A percentile compares a stretch with the other conserved stretches of the same genome.
Evolutionary conservation across 1,140 invertebrate genomes (phyloP).

Genomic region (Megalonaias nervosa): DNA sequence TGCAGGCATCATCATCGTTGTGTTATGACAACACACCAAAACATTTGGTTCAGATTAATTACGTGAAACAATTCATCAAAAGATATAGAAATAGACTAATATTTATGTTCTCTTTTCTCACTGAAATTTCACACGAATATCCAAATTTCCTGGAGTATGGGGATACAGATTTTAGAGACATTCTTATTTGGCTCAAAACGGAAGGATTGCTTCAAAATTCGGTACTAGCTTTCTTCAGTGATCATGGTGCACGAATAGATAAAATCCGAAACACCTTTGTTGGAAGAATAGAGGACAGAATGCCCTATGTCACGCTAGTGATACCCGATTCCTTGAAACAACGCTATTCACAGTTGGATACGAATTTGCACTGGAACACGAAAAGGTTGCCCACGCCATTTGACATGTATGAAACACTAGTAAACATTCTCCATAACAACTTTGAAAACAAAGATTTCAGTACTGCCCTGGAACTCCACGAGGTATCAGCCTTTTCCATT

Average conservation of each 20-base stretch:
- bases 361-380: conserved; percentile 80
- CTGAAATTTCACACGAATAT: conserved; percentile 42
- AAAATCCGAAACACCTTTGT: conserved; percentile 83
- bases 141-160: conserved; percentile 39
- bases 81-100: conserved; percentile 37
- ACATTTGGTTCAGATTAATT: conserved; percentile 40
- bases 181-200: conserved; percentile 64
- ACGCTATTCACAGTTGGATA: conserved; percentile 77
- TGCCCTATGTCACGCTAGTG: conserved; percentile 87
- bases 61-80: conserved; percentile 43
- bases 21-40: conserved; percentile 40
- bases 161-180: conserved; percentile 46
- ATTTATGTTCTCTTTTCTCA: conserved; percentile 38
- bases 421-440: conserved; percentile 64
- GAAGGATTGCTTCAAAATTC: conserved; percentile 73
- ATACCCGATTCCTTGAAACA: conserved; percentile 81
- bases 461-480: conserved; percentile 13
- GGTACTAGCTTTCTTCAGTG: conserved; percentile 86
- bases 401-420: conserved; percentile 70
- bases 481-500: conserved; percentile 68
- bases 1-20: conserved; percentile 34
- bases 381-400: conserved; percentile 70
- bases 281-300: conserved; percentile 89
- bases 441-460: conserved; percentile 3
- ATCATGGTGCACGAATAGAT: conserved; percentile 94